Evolutionary conservation across 2,888 invertebrate species (phyloP).

Genomic region (Beris chalybata): DNA sequence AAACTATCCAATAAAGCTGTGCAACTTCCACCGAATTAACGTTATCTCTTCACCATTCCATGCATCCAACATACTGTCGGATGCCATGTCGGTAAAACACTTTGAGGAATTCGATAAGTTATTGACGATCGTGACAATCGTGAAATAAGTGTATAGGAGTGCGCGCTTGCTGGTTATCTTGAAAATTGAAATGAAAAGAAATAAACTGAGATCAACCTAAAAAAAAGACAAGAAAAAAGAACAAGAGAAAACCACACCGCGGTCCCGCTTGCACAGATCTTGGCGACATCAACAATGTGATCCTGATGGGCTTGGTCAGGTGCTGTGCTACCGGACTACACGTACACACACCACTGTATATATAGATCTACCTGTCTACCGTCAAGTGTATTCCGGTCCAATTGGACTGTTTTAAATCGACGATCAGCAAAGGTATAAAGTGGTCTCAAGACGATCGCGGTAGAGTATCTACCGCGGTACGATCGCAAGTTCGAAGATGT

Average conservation of each 20-base stretch:
- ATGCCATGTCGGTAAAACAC: conserved; percentile 47
- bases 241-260: neutral
- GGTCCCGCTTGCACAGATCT: conserved; percentile 14
- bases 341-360: neutral
- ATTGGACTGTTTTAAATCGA: conserved; percentile 13
- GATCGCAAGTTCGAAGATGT: conserved; percentile 2
- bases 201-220: neutral
- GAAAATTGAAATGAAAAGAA: no score
- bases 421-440: neutral
- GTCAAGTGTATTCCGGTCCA: neutral
- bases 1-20: neutral
- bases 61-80: conserved; percentile 24
- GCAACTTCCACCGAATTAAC: neutral
- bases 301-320: conserved; percentile 25
- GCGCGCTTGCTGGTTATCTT: no score
- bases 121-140: conserved; percentile 46
- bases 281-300: conserved; percentile 12
- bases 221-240: conserved; percentile 4
- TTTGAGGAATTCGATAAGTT: conserved; percentile 47
- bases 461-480: neutral
- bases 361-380: neutral
- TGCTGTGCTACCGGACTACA: conserved; percentile 27
- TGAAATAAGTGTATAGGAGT: conserved; percentile 18
- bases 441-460: neutral
- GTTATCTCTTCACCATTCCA: conserved; percentile 11